Conservation (phyloP, 2,113 vertebrate genomes). For the Nothoprocta pentlandii region DNA sequence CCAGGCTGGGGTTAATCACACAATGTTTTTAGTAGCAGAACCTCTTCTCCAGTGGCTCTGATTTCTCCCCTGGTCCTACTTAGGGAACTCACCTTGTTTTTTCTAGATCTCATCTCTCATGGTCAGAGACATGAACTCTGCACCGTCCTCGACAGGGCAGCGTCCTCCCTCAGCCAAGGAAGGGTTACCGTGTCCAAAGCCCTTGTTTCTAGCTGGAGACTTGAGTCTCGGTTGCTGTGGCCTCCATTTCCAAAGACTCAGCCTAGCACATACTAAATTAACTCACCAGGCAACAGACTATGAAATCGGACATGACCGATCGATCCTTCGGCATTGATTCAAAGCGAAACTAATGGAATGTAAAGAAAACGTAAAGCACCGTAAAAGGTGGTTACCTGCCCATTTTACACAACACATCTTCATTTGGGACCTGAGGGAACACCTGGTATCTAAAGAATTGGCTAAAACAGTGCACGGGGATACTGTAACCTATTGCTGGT, state of each 20-base stretch:
- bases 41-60: neutral
- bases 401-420: slow-evolving; percentile 24
- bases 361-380: slow-evolving; percentile 59
- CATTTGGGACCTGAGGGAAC: neutral
- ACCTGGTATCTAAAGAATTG: neutral
- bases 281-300: slow-evolving; percentile 72
- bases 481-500: neutral
- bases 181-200: neutral
- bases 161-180: neutral
- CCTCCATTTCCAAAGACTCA: slow-evolving; percentile 30
- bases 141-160: neutral
- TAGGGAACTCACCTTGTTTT: neutral
- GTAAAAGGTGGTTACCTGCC: slow-evolving; percentile 5
- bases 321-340: slow-evolving; percentile 74
- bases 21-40: neutral
- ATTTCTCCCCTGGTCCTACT: neutral
- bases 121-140: neutral
- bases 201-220: neutral
- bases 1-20: neutral
- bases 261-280: slow-evolving; percentile 43
- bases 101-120: neutral
- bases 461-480: neutral
- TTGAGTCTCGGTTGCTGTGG: neutral
- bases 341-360: slow-evolving; percentile 56
- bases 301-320: slow-evolving; percentile 84